These are phyloP conservation scores for Vulpes vulpes DNA, from an alignment of 2,113 vertebrate species.

Conservation along the genomic window DNA sequence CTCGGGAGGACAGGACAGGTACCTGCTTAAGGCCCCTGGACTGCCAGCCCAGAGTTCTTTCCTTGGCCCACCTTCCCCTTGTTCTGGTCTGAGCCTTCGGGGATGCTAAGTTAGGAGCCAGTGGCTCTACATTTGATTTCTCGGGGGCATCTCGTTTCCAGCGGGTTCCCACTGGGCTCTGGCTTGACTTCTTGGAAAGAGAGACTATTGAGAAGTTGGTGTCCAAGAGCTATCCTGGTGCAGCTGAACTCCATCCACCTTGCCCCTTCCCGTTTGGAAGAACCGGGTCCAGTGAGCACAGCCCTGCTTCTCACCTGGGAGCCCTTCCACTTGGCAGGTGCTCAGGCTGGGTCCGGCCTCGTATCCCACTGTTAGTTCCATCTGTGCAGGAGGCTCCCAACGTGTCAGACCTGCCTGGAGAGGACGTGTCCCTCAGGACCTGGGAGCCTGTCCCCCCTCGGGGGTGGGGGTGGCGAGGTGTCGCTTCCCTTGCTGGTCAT, in stretches of 20 bases:
- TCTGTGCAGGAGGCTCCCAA: background rate
- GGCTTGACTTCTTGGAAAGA: background rate
- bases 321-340: background rate
- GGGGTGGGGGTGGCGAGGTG: no score
- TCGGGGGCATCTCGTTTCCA: background rate
- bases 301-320: background rate
- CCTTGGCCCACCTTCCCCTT: background rate
- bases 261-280: background rate
- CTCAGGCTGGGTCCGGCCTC: rapidly evolving
- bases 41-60: background rate
- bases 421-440: background rate
- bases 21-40: background rate
- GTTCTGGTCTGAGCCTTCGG: background rate
- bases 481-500: background rate
- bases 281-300: rapidly evolving
- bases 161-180: background rate
- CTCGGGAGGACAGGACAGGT: background rate
- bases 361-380: rapidly evolving
- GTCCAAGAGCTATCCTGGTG: background rate
- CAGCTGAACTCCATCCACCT: background rate
- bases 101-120: background rate
- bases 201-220: background rate
- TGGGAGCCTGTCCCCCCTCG: rapidly evolving
- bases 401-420: background rate
- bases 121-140: background rate